Evolutionary conservation across 2,113 vertebrate species (phyloP).

Genomic region (Nothoprocta perdicaria): DNA sequence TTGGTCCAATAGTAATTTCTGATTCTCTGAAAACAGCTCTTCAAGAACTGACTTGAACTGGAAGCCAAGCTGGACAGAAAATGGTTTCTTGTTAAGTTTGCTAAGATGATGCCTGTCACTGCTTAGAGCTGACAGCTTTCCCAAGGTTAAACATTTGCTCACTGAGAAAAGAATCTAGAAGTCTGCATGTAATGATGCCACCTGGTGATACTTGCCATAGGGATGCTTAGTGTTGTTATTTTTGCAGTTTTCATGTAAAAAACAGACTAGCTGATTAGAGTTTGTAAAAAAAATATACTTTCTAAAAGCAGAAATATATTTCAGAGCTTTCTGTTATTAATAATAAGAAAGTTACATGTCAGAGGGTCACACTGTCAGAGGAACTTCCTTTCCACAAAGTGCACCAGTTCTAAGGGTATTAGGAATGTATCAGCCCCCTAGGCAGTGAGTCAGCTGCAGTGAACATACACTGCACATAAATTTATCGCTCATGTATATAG

Average conservation of each 20-base stretch:
- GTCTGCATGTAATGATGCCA: not conserved
- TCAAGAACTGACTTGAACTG: not conserved
- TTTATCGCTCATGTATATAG: not conserved
- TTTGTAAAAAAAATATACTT: not conserved
- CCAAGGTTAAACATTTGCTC: not conserved
- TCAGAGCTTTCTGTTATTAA: not conserved
- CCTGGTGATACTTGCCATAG: not conserved
- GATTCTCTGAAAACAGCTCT: not conserved
- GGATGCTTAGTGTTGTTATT: not conserved
- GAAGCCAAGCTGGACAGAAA: not conserved
- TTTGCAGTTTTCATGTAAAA: not conserved
- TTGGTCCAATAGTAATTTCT: not conserved
- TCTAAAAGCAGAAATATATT: not conserved
- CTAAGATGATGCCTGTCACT: not conserved
- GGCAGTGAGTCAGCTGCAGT: not conserved
- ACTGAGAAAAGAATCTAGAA: not conserved
- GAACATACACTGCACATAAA: not conserved
- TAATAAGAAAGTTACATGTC: not conserved
- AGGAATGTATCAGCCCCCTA: not conserved
- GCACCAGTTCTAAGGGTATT: not conserved
- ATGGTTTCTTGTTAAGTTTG: not conserved
- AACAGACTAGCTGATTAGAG: not conserved
- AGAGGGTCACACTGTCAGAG: not conserved
- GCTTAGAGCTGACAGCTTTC: not conserved
- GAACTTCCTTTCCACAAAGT: not conserved